phyloP scores from a whole-genome alignment of 2,113 vertebrate species.

The Osmerus eperlanus region DNA sequence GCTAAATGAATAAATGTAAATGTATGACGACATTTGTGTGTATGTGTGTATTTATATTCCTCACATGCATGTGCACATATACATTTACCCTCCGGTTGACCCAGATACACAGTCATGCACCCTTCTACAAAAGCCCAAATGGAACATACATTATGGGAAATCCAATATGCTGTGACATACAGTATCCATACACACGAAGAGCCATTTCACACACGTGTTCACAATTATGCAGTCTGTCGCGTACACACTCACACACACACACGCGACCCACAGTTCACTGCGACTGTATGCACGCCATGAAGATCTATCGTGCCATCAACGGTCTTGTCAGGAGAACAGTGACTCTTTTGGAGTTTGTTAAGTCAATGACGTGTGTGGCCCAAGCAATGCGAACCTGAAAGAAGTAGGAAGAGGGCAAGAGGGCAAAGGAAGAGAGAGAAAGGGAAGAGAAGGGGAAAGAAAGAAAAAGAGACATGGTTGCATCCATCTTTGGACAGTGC shows the following conservation, averaged over 20 bases:
- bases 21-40: too few species aligned
- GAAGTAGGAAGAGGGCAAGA: not conserved
- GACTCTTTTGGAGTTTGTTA: not conserved
- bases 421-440: not conserved
- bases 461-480: not conserved
- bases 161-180: conserved; percentile 21
- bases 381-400: not conserved
- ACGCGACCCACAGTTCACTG: not conserved
- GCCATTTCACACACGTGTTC: conserved; percentile 28
- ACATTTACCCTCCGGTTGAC: conserved; percentile 41
- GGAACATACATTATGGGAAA: not conserved
- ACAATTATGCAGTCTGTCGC: conserved; percentile 20
- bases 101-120: conserved; percentile 36
- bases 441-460: not conserved
- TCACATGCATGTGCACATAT: not conserved
- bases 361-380: not conserved
- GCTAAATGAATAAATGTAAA: too few species aligned
- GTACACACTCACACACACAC: not conserved
- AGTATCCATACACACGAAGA: conserved; percentile 9
- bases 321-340: not conserved
- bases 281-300: not conserved
- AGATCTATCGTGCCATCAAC: not conserved
- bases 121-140: not conserved
- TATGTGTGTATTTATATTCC: not conserved
- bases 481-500: not conserved